Conservation (phyloP, 1,140 invertebrate species). For the Aphaenogaster ashmeadi region DNA sequence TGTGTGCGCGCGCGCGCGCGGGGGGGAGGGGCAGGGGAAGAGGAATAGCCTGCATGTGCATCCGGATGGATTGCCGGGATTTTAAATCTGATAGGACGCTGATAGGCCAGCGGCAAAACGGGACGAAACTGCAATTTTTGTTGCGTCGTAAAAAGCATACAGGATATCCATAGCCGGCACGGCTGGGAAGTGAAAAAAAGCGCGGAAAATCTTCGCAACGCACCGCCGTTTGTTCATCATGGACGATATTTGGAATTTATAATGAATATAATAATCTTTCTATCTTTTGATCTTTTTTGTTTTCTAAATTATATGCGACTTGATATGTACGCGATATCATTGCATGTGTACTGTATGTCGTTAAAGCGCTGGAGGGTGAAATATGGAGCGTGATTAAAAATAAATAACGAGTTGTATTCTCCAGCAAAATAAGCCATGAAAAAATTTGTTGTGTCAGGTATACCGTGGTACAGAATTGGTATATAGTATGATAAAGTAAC, state of each 20-base stretch:
- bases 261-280: not conserved
- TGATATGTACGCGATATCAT: too few species aligned
- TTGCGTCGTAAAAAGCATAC: conserved; percentile 17
- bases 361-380: not conserved
- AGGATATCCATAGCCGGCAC: not conserved
- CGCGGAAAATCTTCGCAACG: not conserved
- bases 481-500: not conserved
- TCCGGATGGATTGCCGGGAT: conserved; percentile 66
- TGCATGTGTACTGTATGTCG: too few species aligned
- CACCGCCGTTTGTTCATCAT: too few species aligned
- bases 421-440: not conserved
- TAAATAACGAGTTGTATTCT: conserved; percentile 32
- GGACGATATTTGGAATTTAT: not conserved
- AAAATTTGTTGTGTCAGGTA: not conserved
- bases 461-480: not conserved
- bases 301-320: not conserved
- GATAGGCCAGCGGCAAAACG: conserved; percentile 58
- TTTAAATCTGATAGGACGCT: conserved; percentile 70
- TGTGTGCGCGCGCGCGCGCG: not conserved
- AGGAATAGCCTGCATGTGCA: conserved; percentile 48
- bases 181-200: not conserved
- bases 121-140: conserved; percentile 63
- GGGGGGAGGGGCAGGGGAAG: not conserved
- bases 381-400: conserved; percentile 28
- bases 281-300: not conserved